Evolutionary conservation across 1,140 invertebrate species (phyloP), one percentile per base, ranked within the genome.

Genomic region (Pogonognathellus flavescens): DNA sequence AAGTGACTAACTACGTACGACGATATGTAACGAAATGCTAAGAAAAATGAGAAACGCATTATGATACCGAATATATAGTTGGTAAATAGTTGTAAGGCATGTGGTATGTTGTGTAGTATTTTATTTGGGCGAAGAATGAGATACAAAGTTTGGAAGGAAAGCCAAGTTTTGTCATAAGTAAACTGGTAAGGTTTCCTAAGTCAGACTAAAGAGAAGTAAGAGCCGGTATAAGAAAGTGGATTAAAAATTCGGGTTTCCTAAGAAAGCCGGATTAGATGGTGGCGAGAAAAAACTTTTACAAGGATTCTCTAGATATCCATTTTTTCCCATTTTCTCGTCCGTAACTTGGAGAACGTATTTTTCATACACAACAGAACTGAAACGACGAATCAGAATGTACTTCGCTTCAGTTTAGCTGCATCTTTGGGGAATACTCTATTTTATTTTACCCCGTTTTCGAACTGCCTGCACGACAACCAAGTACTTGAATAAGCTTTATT

Each of bases 211-310:
- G 66, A 72, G 66, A 72, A 72, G 66, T 41, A 72, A 72, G 66
- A 72, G 22, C 66, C 66, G 66, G 66, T 72, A 72, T 84, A 80
- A 84, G 83, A 87, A 87, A 85, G 83, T 87, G 86, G 86, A 87
- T 87, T 87, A 86, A 86, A 87, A 87, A 87, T 85, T 87, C 87
- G 59, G 84, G 76, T 87, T 87, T 85, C 85, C 59, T 83, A 83
- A 76, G 81, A 72, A 57, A 83, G 85, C 66, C 83, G 85, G 87
- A 87, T 87, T 87, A 87, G 84, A 86, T 76, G 85, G 83, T 81
- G 80, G 82, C 50, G 81, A 57, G 81, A 84, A 85, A 87, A 84
- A 85, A 85, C 84, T 87, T 87, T 83, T 87, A 62, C 83, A 86
- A 82, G 86, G 76, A 84, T 83, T 85, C 85, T 55, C 82, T 53